Conservation (phyloP, 2,797 vertebrate genomes). For the Myiothlypis chrysogaster region DNA sequence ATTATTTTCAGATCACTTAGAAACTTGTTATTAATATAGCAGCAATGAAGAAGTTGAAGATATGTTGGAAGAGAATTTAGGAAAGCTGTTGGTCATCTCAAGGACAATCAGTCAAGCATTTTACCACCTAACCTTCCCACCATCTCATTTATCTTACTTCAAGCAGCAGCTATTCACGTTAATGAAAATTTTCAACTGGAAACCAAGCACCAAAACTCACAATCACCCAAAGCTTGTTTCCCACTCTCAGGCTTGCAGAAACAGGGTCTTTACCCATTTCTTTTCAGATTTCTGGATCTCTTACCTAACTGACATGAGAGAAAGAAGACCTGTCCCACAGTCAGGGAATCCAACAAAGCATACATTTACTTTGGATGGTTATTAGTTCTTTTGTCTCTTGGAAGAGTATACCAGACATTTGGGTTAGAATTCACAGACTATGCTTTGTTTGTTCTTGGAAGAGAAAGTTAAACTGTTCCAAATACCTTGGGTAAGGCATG, state of each 20-base stretch:
- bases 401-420: not conserved
- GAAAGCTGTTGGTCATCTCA: not conserved
- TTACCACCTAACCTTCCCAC: not conserved
- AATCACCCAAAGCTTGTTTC: not conserved
- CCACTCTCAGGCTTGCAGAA: not conserved
- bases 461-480: not conserved
- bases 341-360: not conserved
- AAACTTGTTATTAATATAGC: not conserved
- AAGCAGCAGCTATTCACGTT: not conserved
- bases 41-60: not conserved
- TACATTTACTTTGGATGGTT: not conserved
- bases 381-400: not conserved
- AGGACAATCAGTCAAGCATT: not conserved
- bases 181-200: not conserved
- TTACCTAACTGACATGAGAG: not conserved
- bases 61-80: not conserved
- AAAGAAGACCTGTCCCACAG: not conserved
- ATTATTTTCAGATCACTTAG: not conserved
- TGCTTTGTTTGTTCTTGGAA: slow-evolving; percentile 19
- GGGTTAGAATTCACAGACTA: not conserved
- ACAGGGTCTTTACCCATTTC: not conserved
- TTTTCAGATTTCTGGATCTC: not conserved
- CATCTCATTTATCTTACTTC: not conserved
- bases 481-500: not conserved
- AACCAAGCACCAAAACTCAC: not conserved